Conservation (phyloP, 2,113 vertebrate species). For the Rhinogobius similis region DNA sequence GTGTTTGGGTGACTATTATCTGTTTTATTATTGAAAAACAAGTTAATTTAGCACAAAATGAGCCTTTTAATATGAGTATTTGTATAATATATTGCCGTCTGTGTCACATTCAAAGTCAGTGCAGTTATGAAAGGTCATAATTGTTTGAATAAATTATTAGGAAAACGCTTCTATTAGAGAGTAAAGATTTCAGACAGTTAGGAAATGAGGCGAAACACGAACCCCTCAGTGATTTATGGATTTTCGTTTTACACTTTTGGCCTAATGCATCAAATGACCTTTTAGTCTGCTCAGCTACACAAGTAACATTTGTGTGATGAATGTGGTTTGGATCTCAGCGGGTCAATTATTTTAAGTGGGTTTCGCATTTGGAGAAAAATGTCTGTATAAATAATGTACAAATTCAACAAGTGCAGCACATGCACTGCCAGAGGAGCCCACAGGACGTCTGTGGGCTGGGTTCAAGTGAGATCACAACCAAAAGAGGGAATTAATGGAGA, state of each 20-base stretch:
- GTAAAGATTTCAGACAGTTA: conserved; percentile 3
- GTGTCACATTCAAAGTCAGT: not conserved
- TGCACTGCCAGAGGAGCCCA: not conserved
- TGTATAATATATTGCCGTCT: too few relatives aligned
- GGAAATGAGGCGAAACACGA: conserved; percentile 6
- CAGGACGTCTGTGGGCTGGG: too few relatives aligned
- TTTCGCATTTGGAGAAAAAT: not conserved
- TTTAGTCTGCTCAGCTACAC: not conserved
- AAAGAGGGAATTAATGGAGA: too few relatives aligned
- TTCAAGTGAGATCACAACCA: too few relatives aligned
- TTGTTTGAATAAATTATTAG: not conserved
- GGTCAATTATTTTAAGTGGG: conserved; percentile 18
- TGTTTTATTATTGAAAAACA: too few relatives aligned
- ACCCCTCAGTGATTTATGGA: not conserved
- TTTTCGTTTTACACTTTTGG: not conserved
- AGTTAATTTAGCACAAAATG: too few relatives aligned
- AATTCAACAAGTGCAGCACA: not conserved
- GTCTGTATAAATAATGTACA: conserved; percentile 2
- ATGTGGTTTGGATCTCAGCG: conserved; percentile 16
- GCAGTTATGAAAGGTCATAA: not conserved
- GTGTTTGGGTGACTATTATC: too few relatives aligned
- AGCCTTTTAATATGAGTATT: too few relatives aligned
- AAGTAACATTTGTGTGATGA: not conserved
- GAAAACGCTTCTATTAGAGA: conserved; percentile 4
- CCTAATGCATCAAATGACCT: not conserved